A percentile compares a stretch with the other conserved stretches of the same genome.
These are phyloP conservation scores for Theocolax elegans DNA, from an alignment of 1,140 invertebrate species.

Conservation along the genomic window DNA sequence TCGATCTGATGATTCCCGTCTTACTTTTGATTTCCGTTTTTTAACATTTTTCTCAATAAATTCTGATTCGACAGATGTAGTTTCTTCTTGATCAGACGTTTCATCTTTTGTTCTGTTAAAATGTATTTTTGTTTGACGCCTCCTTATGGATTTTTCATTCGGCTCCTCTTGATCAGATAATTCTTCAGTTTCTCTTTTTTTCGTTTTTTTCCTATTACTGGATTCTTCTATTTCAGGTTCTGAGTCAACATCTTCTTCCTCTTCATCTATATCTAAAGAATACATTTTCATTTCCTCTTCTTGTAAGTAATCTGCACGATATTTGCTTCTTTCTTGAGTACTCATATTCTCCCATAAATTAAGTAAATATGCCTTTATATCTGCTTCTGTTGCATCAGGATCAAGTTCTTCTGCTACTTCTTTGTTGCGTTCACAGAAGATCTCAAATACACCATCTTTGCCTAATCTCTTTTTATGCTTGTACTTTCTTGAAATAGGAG, in stretches of 20 bases:
- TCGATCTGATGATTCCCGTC: slow-evolving; percentile 25
- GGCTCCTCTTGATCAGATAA: slow-evolving; percentile 3
- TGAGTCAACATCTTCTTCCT: slow-evolving; percentile 12
- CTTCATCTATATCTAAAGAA: slow-evolving; percentile 10
- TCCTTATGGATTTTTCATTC: slow-evolving; percentile 4
- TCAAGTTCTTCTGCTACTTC: slow-evolving; percentile 67
- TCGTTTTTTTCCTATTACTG: not conserved
- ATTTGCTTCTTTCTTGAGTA: slow-evolving; percentile 51
- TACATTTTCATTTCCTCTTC: slow-evolving; percentile 27
- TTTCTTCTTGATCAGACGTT: slow-evolving; percentile 36
- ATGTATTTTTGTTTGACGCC: slow-evolving; percentile 24
- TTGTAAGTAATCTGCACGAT: slow-evolving; percentile 44
- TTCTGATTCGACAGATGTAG: slow-evolving; percentile 42
- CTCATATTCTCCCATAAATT: slow-evolving; percentile 69
- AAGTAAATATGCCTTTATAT: slow-evolving; percentile 67
- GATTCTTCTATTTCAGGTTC: not conserved
- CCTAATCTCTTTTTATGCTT: slow-evolving; percentile 41
- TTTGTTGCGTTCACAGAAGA: slow-evolving; percentile 68
- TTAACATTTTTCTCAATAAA: slow-evolving; percentile 10
- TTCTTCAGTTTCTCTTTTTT: slow-evolving; percentile 13
- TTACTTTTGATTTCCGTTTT: slow-evolving; percentile 20
- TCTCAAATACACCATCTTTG: slow-evolving; percentile 63
- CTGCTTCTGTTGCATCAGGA: slow-evolving; percentile 65
- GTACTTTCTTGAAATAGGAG: slow-evolving; percentile 40
- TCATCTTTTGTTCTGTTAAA: slow-evolving; percentile 15